Evolutionary conservation across 2,888 invertebrate genomes (phyloP), one percentile per base, ranked within the genome.

Genomic region (Pycnomerus fuliginosus): DNA sequence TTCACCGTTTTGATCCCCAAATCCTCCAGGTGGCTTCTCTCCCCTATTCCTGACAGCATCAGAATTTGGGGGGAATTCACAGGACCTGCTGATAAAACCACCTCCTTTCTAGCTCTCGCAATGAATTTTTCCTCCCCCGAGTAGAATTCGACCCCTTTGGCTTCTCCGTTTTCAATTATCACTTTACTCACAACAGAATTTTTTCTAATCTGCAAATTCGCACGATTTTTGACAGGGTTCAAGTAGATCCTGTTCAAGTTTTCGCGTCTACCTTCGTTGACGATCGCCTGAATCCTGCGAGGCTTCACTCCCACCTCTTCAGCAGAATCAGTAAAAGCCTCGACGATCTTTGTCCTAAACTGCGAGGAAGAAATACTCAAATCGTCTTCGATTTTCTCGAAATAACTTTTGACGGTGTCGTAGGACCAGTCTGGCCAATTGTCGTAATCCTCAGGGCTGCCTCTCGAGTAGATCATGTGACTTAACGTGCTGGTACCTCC

Each of bases 401-500:
- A 92, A 63, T 91, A 92, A 0, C 85, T 85, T 11, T 92, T 69
- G 0, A 91, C 79, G 44, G 89, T 86, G 34, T 87, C 80, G 68
- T 79, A 91, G 1, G 86, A 82, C 62, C 69, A 71, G 32, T 74
- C 70, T 15, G 86, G 88, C 95, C 95, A 96, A 35, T 84, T 79
- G 68, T 94, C 89, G 67, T 82, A 96, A 68, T 95, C 94, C 1
- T 85, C 76, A 32, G 81, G 78, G 69, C 93, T 93, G 1, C 95
- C 95, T 44, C 95, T 77, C 27, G 93, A 84, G 70, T 95, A 94
- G 1, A 93, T 79, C 93, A 94, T 93, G 22, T 90, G 90, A 65
- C 93, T 93, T 1, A 93, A 74, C 1, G 91, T 90, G 24, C 89
- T 89, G 2, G 88, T 88, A 0, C 94, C 94, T 0, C 92, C 93